Evolutionary conservation across 2,888 invertebrate genomes (phyloP).

Genomic region (Noctuana brunneofusca): DNA sequence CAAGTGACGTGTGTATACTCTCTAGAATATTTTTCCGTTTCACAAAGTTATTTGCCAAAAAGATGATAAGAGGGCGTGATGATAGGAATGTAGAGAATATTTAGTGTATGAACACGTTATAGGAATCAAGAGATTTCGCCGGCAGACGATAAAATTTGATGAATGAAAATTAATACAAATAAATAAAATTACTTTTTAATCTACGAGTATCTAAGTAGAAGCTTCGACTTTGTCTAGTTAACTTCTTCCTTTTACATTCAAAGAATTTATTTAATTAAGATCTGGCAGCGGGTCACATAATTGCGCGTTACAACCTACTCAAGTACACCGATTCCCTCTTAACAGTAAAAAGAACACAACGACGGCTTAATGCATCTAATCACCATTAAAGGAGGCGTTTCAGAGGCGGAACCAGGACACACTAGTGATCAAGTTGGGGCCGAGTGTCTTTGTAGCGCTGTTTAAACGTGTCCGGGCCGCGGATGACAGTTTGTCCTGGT

Average conservation of each 20-base stretch:
- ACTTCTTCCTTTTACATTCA: too few relatives aligned
- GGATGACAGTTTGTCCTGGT: slow-evolving; percentile 4
- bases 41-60: not conserved
- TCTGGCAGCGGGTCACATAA: not conserved
- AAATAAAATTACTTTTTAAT: too few relatives aligned
- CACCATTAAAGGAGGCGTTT: slow-evolving; percentile 15
- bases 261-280: too few relatives aligned
- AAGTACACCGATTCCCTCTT: not conserved
- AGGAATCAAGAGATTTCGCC: not conserved
- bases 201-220: too few relatives aligned
- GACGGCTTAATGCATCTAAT: slow-evolving; percentile 15
- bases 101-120: not conserved
- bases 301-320: slow-evolving; percentile 1
- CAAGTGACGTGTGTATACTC: not conserved
- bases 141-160: too few relatives aligned
- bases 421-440: slow-evolving; percentile 2
- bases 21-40: not conserved
- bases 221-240: too few relatives aligned
- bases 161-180: too few relatives aligned
- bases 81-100: not conserved
- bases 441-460: not conserved
- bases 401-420: slow-evolving; percentile 5
- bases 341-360: slow-evolving; percentile 2
- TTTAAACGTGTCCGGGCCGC: not conserved
- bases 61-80: not conserved